Evolutionary conservation across 1,140 invertebrate species (phyloP).

Genomic region (Cyrtorhinus lividipennis): DNA sequence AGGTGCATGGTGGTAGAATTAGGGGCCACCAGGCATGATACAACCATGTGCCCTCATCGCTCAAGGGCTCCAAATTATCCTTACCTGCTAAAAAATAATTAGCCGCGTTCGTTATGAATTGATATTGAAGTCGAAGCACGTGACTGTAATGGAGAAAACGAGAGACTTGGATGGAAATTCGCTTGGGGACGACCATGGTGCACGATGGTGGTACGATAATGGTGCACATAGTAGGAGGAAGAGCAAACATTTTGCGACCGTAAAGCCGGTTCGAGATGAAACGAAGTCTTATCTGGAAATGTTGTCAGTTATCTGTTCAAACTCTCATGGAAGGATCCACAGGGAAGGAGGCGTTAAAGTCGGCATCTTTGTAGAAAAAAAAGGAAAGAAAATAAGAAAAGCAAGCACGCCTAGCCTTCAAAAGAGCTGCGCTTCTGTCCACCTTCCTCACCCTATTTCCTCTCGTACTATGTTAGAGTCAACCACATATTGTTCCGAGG

Average conservation of each 20-base stretch:
- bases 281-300: background rate
- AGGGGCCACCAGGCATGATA: background rate
- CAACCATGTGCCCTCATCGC: too few relatives aligned
- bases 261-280: background rate
- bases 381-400: background rate
- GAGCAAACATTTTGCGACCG: background rate
- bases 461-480: too few relatives aligned
- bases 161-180: too few relatives aligned
- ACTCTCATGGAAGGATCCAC: background rate
- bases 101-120: too few relatives aligned
- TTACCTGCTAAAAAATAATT: too few relatives aligned
- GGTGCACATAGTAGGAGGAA: too few relatives aligned
- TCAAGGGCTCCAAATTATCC: too few relatives aligned
- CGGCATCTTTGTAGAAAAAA: background rate
- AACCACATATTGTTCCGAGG: too few relatives aligned
- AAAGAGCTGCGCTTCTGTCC: background rate
- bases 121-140: too few relatives aligned
- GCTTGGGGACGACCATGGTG: too few relatives aligned
- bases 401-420: background rate
- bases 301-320: background rate
- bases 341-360: background rate
- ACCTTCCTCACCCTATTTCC: background rate
- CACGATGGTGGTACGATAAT: too few relatives aligned
- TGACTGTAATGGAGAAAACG: too few relatives aligned
- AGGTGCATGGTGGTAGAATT: background rate